Percentiles rank a stretch among this genome's conserved stretches.
Conservation (phyloP, 2,888 invertebrate species). For the Meteorus colon region DNA sequence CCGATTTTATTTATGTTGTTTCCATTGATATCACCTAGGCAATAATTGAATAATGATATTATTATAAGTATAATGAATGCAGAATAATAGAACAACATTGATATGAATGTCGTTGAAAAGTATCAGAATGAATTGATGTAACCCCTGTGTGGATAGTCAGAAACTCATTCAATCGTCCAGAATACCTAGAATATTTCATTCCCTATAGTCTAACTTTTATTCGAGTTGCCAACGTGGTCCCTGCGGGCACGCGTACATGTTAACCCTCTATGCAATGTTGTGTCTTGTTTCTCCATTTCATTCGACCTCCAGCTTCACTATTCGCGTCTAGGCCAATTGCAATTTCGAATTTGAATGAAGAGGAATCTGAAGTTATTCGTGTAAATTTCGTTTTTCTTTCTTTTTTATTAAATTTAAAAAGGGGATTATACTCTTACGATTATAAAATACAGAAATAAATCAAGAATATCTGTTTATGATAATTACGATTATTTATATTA, state of each 20-base stretch:
- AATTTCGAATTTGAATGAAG: conserved; percentile 50
- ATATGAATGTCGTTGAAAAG: background rate
- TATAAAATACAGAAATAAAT: background rate
- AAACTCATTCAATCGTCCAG: conserved; percentile 55
- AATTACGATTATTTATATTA: background rate
- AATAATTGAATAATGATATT: background rate
- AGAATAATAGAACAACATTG: conserved; percentile 5
- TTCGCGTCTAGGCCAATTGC: conserved; percentile 40
- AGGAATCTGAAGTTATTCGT: conserved; percentile 36
- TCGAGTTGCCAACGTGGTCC: conserved; percentile 51
- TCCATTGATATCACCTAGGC: background rate
- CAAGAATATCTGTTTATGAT: background rate
- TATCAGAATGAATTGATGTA: conserved; percentile 42
- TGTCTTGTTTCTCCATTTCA: background rate
- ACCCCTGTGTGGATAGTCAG: conserved; percentile 49
- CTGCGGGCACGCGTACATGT: conserved; percentile 35
- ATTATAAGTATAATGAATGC: background rate
- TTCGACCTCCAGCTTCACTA: background rate
- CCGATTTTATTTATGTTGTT: background rate
- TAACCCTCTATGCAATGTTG: background rate
- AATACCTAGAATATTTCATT: conserved; percentile 53
- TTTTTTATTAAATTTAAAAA: conserved; percentile 18
- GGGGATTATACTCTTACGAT: conserved; percentile 11
- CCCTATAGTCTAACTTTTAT: conserved; percentile 55
- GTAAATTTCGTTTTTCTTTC: background rate